These are phyloP conservation scores for Oreochromis niloticus DNA, from an alignment of 2,113 vertebrate species.

Conservation along the genomic window DNA sequence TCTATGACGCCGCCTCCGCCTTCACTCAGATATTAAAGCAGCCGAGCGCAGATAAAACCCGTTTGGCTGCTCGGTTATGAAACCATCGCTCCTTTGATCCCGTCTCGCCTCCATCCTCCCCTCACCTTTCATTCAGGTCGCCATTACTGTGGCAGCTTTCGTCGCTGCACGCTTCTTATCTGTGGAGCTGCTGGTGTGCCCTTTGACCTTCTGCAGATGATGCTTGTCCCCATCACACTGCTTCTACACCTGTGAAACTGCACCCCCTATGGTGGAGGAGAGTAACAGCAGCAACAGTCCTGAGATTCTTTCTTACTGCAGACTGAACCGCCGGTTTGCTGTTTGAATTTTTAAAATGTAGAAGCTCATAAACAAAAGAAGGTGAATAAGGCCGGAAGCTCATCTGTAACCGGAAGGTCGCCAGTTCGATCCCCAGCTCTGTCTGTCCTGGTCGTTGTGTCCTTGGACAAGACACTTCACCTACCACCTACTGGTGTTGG, in stretches of 20 bases:
- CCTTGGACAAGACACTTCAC: too few relatives aligned
- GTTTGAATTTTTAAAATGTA: neutral
- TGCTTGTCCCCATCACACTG: neutral
- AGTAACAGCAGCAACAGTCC: rapidly evolving
- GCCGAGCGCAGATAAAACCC: too few relatives aligned
- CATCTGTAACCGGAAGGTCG: too few relatives aligned
- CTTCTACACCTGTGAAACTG: neutral
- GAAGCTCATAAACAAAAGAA: neutral
- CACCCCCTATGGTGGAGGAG: neutral
- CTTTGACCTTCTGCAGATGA: neutral
- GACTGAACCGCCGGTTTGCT: neutral
- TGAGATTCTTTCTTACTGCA: neutral
- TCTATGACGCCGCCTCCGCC: rapidly evolving
- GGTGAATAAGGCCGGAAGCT: neutral
- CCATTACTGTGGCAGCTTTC: neutral
- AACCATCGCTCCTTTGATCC: neutral
- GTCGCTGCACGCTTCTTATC: neutral
- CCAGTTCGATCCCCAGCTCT: too few relatives aligned
- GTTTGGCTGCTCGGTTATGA: neutral
- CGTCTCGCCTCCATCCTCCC: rapidly evolving
- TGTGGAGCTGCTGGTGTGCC: neutral
- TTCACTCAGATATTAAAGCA: neutral
- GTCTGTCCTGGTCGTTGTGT: too few relatives aligned
- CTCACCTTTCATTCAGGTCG: neutral
- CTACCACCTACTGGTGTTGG: too few relatives aligned